Evolutionary conservation across 2,888 invertebrate genomes (phyloP), one percentile per base, ranked within the genome.

Genomic region (Pammene aurita): DNA sequence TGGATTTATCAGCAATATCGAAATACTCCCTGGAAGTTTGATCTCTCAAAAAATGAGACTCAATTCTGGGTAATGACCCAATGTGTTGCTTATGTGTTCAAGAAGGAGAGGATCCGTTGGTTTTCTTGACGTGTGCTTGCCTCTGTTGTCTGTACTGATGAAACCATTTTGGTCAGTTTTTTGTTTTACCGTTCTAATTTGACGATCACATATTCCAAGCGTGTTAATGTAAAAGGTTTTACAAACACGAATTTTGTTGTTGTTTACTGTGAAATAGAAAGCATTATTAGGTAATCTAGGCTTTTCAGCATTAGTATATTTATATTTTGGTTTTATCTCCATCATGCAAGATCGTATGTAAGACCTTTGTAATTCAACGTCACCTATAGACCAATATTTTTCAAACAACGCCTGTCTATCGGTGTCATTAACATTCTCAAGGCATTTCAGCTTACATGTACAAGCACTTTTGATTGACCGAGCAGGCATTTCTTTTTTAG

Each of bases 161-260:
- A 71, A 69, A 14, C 70, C 66, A 16, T 68, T 52, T 9, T 18
- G 46, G 41, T 72, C 54, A 41, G 67, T 68, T 71, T 74, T 75
- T 55, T 42, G 55, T 64, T 73, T 73, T 5, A 72, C 65, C 10
- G 73, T 75, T 66, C 71, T 55, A 13, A 74, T 67, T 48, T 56
- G 63, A 46, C 72, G 57, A 44, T 75, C 73, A 52, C 52, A 57
- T 9, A 73, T 72, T 13, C 60, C 75, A n/a, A 75, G 48, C 14
- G 73, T 74, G 52, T 70, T 73, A 18, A 69, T 67, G 34, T 67
- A 76, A 61, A 71, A 75, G 9, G 54, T 67, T 48, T 73, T 75
- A 52, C 74, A 75, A 18, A 74, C 74, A 54, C 72, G 66, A 16
- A 73, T 67, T 65, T 61, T 70, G 0, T 34, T 34, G 16, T 14